Evolutionary conservation across 2,797 vertebrate species (phyloP), one percentile per base, ranked within the genome.

Genomic region (Parauchenoglanis ngamensis): DNA sequence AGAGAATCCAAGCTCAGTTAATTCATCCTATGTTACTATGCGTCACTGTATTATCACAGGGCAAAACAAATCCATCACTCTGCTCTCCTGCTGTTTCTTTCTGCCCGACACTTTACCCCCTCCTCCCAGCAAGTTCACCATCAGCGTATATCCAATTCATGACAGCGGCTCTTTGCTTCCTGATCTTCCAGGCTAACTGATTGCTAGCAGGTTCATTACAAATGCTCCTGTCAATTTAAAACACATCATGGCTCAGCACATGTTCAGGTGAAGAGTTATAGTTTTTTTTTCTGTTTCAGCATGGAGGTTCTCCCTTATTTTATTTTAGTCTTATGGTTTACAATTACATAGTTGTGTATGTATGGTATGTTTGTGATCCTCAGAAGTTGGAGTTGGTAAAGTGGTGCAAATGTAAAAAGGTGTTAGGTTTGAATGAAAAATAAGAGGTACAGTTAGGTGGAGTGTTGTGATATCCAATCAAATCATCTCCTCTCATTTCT

Each of bases 201-300:
- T 73, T 89, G 49, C 25, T 85, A 87, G 83, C 87, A 90, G 88
- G 84, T 90, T 89, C 46, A 87, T 90, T 91, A 87, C 90, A 75
- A 90, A 91, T 85, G 57, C 7, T 79, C 19, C 76, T 35, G 76
- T 57, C 54, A 77, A 35, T 57, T 78, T 57, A 40, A 35, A 78
- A 57, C 1, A 35, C 28, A 57, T 78, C 76, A 78, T 11, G 7
- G 15, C 15, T 56, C 52, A 35, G 54, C 28, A 54, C 28, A 52
- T 78, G 28, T 23, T 40, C 59, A 67, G 12, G 57, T 56, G 46
- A 2, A 7, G 61, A 57, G 23, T 67, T 40, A 80, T 28, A 10
- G 13, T n/a, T 75, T 8, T 49, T 68, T 19, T 19, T 70, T 73
- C 15, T 46, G 6, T 49, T 49, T 49, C 0, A 54, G 6, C 72